Evolutionary conservation across 1,140 invertebrate species (phyloP), one percentile per base, ranked within the genome.

Genomic region (Helicoverpa armigera): DNA sequence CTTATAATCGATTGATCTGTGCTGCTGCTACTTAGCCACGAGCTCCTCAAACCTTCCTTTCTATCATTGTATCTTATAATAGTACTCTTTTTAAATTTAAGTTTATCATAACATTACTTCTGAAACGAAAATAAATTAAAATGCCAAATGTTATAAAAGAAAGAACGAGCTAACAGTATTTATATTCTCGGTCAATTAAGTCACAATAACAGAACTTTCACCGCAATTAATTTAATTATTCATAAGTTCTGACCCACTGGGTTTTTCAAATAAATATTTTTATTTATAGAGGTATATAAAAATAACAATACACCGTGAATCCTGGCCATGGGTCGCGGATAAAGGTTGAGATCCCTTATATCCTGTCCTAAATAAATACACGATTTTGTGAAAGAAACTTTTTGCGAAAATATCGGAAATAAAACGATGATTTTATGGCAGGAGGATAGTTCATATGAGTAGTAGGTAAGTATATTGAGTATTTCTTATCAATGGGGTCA

Each of bases 351-450:
- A 70, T 70, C 67, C 50, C 5, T 23, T 54, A 31, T 54, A 54
- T 70, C 67, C 67, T 50, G 5, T 53, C 23, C 65, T 51, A 69
- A 69, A 69, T 69, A 50, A 69, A 69, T 51, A 69, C 18, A 23
- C 67, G 65, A 67, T 54, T 53, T 70, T 70, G 67, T 70, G 16
- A 18, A 10, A 43, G 31, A 70, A 51, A 53, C 31, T 70, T 54
- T 70, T 29, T 7, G 31, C 43, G 13, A 12, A n/a, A 69, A 69
- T 50, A 69, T 69, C 31, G 18, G 16, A 70, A 51, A 70, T 70
- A 53, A 18, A 54, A 51, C 67, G 29, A 58, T 5, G 13, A 9
- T 43, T 18, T 43, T 13, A 16, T 67, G 14, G 16, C 16, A 16
- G 18, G n/a, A 18, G 48, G 18, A 16, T 16, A 50, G 50, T 67